phyloP scores from a whole-genome alignment of 2,797 vertebrate species.

The Scyliorhinus canicula region DNA sequence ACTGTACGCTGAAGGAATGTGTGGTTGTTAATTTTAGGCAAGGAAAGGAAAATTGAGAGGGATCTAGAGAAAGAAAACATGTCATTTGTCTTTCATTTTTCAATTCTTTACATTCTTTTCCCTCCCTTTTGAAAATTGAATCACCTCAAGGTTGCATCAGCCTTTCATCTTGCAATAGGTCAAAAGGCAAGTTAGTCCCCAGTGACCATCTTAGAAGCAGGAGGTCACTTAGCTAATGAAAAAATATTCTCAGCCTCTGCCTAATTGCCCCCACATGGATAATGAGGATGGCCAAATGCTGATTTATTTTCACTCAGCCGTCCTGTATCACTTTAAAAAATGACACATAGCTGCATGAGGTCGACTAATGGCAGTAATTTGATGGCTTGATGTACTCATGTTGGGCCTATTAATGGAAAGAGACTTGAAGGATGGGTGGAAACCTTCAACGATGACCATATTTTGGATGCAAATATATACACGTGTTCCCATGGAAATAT shows the following conservation, averaged over 20 bases:
- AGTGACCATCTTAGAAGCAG: neutral
- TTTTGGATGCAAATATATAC: neutral
- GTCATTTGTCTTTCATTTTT: neutral
- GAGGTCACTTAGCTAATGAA: neutral
- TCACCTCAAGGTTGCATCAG: neutral
- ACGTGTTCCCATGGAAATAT: neutral
- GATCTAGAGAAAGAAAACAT: neutral
- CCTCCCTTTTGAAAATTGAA: neutral
- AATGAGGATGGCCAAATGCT: slow-evolving; percentile 30
- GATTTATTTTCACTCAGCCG: slow-evolving; percentile 25
- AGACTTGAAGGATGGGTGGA: neutral
- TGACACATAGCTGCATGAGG: neutral
- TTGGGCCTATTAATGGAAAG: neutral
- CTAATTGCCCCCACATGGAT: slow-evolving; percentile 17
- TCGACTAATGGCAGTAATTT: neutral
- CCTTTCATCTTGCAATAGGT: neutral
- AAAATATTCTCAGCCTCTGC: neutral
- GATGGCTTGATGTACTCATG: neutral
- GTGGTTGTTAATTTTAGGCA: neutral
- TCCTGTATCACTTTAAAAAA: neutral
- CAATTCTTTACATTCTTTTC: neutral
- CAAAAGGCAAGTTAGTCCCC: neutral
- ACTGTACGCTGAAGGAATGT: too few relatives aligned
- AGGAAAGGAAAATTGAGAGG: neutral
- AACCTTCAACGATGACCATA: neutral